Base-by-base conservation (phyloP, 2,888 invertebrate genomes). In the Leptopilina syphax region DNA sequence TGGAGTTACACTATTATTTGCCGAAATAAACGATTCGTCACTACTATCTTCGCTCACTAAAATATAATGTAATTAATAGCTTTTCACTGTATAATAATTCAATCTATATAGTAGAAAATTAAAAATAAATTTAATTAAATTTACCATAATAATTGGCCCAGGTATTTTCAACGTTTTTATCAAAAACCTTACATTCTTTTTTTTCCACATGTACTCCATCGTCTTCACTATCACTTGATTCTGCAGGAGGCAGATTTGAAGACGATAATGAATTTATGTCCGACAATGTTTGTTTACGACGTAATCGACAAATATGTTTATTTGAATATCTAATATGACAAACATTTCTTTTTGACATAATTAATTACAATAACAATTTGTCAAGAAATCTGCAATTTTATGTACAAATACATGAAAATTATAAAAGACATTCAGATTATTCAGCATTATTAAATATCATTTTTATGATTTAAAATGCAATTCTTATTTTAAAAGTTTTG, bases 241-340 rank as follows among this genome's bases (percentile, higher is more conserved):
- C 57, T 57, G n/a, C n/a, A 12, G n/a, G 7, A 57, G 57, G n/a
- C n/a, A n/a, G n/a, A n/a, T 57, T 57, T 13, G n/a, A 12, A 57
- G 8, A 10, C 2, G 8, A 57, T 57, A 57, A 57, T 57, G n/a
- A 57, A 13, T 57, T 57, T 57, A 57, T 57, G 5, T 57, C 57
- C 8, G n/a, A 57, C 57, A 57, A 57, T 57, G 57, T 57, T 57
- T 57, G 57, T 13, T 57, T 57, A 5, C 57, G 57, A 13, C 57
- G 57, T n/a, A 57, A n/a, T 57, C 57, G 57, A 5, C 57, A n/a
- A 57, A 57, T 57, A 57, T 57, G 57, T 57, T n/a, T 57, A 57
- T 57, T 57, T 57, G 57, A 57, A 57, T 57, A 57, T 6, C 57
- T 8, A 57, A 13, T 57, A 57, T n/a, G 12, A 57, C 13, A 5